Base-by-base conservation (phyloP, 2,113 vertebrate genomes). In the Aptenodytes patagonicus region DNA sequence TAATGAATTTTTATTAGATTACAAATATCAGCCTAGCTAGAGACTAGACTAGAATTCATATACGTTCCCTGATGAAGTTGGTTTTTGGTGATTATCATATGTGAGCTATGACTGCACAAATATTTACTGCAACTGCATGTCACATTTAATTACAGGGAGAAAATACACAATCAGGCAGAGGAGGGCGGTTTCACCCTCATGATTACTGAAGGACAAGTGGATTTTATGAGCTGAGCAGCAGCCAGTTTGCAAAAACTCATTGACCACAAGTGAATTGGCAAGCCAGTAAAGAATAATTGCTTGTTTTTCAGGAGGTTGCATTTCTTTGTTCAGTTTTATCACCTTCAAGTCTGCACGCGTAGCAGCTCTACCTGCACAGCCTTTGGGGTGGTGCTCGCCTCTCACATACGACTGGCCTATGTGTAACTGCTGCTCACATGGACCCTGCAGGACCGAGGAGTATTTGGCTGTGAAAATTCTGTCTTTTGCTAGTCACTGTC, bases 401-500 rank as follows among this genome's bases (percentile, higher is more conserved):
- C 44, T 65, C 8, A 1, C 0, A 2, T 49, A 4, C 0, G 2
- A 14, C 51, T 29, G 36, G 36, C 14, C 36, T 2, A 0, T 4
- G 12, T 31, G 55, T 44, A 73, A 57, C 54, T 19, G n/a, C 54
- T 78, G 71, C 54, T 91, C 11, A 3, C 13, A 1, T 17, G 31
- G 29, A 26, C 40, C 34, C 70, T 66, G 22, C 47, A 58, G 79
- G 47, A 40, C 29, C 1, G 0, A 42, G 60, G 32, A 55, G 68
- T 11, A 12, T 61, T 28, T 20, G 54, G 46, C 46, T 38, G 29
- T 36, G 72, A 66, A 36, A 79, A 42, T 26, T 44, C 32, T 44
- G n/a, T 31, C 28, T 26, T 60, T 42, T 40, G 32, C 34, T 40
- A 15, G 36, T 64, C 34, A 29, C 40, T n/a, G 77, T 29, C 22